Conservation (phyloP, 2,797 vertebrate genomes). For the Gouania willdenowi region DNA sequence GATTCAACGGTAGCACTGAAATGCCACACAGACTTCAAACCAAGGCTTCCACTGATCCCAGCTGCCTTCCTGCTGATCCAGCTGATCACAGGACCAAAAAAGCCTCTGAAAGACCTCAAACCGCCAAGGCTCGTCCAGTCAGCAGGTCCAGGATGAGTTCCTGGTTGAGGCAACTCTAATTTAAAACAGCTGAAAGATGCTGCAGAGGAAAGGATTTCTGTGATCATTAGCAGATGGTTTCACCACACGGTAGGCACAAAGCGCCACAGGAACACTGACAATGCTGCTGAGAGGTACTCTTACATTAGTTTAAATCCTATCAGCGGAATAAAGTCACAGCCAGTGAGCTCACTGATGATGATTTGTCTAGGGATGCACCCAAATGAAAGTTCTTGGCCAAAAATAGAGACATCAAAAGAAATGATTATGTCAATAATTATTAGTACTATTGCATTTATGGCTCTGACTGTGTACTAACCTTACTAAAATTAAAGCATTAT, state of each 20-base stretch:
- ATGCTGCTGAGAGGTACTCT: not conserved
- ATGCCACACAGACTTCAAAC: no score
- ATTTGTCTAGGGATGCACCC: no score
- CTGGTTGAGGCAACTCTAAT: constrained; percentile 27
- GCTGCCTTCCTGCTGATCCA: not conserved
- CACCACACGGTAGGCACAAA: not conserved
- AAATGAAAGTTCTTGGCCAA: no score
- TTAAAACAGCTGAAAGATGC: constrained; percentile 38
- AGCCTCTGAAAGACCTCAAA: constrained; percentile 13
- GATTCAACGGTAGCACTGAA: no score
- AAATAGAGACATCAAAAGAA: no score
- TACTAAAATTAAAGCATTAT: no score
- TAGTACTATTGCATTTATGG: no score
- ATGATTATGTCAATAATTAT: no score
- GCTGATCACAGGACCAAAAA: constrained; percentile 16
- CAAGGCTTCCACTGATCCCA: not conserved
- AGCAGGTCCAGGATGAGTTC: constrained; percentile 43
- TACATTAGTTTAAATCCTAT: no score
- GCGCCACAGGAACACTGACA: not conserved
- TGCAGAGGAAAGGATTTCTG: constrained; percentile 40
- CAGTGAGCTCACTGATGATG: no score
- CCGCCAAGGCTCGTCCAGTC: constrained; percentile 18
- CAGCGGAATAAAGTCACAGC: not conserved
- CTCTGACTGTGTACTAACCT: no score
- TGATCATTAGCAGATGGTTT: constrained; percentile 52